Evolutionary conservation across 1,140 invertebrate genomes (phyloP), one percentile per base, ranked within the genome.

Genomic region (Zelostemma sp.): DNA sequence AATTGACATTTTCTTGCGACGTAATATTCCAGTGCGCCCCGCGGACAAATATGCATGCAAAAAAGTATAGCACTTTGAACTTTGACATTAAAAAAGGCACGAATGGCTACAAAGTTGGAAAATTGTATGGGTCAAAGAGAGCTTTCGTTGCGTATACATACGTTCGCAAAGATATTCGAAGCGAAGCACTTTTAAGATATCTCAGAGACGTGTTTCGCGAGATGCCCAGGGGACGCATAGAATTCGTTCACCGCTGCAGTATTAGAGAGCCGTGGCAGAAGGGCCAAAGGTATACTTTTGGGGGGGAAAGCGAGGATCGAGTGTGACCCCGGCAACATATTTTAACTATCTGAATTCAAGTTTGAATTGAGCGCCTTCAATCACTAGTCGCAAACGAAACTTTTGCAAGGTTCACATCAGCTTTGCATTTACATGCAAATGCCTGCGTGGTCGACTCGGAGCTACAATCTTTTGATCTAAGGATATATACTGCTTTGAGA

Each of bases 341-440:
- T 75, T 78, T 78, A 78, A 78, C 76, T 73, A 67, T 63, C 68
- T 61, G 75, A 76, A 76, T 76, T 72, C 73, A 73, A 75, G 76
- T 78, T 76, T 64, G 67, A 66, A 67, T 70, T 68, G 71, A 68
- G 65, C 68, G 67, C 64, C 59, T 67, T 68, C 61, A 43, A 43
- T 55, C 41, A 55, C 53, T 25, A 45, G n/a, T 56, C 43, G 54
- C 25, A 49, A 19, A 66, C 64, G 63, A 72, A 71, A 74, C 72
- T 73, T 70, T 73, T 70, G 63, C 63, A 55, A 35, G 61, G 72
- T 62, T 55, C 31, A 66, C 69, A 66, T 73, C 69, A 72, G 66
- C 72, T 58, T 74, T 72, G 75, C 75, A 79, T 79, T 79, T 79
- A 75, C 76, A 79, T 77, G 77, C 75, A 77, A 79, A 77, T 77